Evolutionary conservation across 1,140 invertebrate genomes (phyloP).

Genomic region (Scylla paramamosain): DNA sequence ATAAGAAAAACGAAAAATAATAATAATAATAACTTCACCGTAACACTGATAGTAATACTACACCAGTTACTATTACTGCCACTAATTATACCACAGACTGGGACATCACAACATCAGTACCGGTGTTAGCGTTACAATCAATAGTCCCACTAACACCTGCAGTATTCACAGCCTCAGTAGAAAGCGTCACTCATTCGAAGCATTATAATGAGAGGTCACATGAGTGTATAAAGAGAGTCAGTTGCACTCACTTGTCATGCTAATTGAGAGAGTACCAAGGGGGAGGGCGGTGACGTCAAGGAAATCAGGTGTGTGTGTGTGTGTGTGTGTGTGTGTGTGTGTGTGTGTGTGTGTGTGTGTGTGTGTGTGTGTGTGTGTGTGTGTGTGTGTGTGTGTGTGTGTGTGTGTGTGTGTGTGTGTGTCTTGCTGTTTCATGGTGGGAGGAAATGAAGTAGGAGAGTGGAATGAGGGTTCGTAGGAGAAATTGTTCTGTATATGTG

Average conservation of each 20-base stretch:
- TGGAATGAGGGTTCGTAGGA: not conserved
- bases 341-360: constrained; percentile 34
- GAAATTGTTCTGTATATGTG: not conserved
- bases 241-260: not conserved
- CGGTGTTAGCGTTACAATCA: too few species aligned
- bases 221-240: too few species aligned
- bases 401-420: too few species aligned
- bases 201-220: not conserved
- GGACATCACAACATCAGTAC: too few species aligned
- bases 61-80: not conserved
- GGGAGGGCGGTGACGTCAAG: not conserved
- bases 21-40: too few species aligned
- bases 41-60: not conserved
- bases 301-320: too few species aligned
- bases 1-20: too few species aligned
- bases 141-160: not conserved
- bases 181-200: not conserved
- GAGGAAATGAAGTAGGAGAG: not conserved
- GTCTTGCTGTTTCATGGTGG: too few species aligned
- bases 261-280: not conserved
- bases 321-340: not conserved
- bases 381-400: constrained; percentile 41
- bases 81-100: not conserved
- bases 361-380: constrained; percentile 16
- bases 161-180: not conserved